Percentiles rank a stretch among this genome's conserved stretches.
Evolutionary conservation across 2,888 invertebrate species (phyloP).

Genomic region (Glyphotaelius pellucidus): DNA sequence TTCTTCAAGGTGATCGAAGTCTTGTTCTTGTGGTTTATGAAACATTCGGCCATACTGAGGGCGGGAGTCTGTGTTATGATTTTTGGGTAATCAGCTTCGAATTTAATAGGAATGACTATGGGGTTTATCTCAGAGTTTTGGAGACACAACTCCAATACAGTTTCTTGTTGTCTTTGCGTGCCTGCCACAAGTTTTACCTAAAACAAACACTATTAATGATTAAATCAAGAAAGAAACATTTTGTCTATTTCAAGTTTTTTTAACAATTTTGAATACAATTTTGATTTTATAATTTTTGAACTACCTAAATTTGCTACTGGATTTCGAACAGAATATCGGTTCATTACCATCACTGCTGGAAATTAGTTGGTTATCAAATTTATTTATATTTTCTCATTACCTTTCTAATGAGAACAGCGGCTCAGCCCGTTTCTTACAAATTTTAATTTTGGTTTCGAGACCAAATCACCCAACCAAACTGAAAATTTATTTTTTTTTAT

Average conservation of each 20-base stretch:
- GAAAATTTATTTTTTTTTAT: no score
- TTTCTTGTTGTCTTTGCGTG: not conserved
- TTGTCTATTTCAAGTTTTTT: not conserved
- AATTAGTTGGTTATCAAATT: no score
- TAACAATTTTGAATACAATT: no score
- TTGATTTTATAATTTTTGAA: no score
- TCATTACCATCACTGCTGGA: no score
- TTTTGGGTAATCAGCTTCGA: constrained; percentile 19
- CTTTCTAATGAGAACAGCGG: no score
- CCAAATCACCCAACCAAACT: no score
- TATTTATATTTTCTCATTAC: no score
- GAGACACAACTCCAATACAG: constrained; percentile 39
- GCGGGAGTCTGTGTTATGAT: constrained; percentile 29
- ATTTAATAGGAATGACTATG: constrained; percentile 43
- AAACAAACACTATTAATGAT: not conserved
- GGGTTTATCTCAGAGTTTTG: constrained; percentile 47
- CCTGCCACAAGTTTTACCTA: constrained; percentile 49
- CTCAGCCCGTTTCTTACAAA: no score
- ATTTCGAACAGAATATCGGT: no score
- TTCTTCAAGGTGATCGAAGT: constrained; percentile 32
- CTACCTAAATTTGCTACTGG: no score
- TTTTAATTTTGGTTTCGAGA: no score
- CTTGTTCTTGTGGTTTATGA: constrained; percentile 18
- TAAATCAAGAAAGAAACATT: not conserved
- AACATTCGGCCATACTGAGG: constrained; percentile 35